Conservation (phyloP, 2,888 invertebrate species). For the Cataglyphis albicans region DNA sequence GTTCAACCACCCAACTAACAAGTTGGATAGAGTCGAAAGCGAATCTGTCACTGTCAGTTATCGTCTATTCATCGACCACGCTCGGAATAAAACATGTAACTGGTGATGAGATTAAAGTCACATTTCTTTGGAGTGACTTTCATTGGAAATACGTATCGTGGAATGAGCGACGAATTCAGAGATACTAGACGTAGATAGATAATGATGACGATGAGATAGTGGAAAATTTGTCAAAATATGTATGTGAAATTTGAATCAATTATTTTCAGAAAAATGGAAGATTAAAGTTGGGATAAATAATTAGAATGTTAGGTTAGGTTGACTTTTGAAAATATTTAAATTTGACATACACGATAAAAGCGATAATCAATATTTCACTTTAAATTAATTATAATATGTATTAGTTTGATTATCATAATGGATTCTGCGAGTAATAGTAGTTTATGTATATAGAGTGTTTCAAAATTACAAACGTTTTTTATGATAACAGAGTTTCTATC, state of each 20-base stretch:
- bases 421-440: background rate
- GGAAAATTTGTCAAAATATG: background rate
- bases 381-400: conserved; percentile 9
- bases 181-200: background rate
- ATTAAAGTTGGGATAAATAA: background rate
- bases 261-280: background rate
- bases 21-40: conserved; percentile 64
- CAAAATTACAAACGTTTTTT: background rate
- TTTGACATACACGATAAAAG: background rate
- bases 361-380: background rate
- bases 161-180: conserved; percentile 31
- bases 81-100: conserved; percentile 54
- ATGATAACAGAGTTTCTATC: background rate
- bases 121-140: conserved; percentile 24
- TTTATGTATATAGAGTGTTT: background rate
- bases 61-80: conserved; percentile 62
- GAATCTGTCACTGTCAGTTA: conserved; percentile 75
- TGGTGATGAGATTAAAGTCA: conserved; percentile 29
- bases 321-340: background rate
- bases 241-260: background rate
- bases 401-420: conserved; percentile 21
- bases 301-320: background rate
- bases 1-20: too few relatives aligned
- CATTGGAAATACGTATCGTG: conserved; percentile 3
- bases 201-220: conserved; percentile 14